A percentile compares a stretch with the other conserved stretches of the same genome.
Conservation (phyloP, 2,113 vertebrate genomes). For the Cottus gobio region DNA sequence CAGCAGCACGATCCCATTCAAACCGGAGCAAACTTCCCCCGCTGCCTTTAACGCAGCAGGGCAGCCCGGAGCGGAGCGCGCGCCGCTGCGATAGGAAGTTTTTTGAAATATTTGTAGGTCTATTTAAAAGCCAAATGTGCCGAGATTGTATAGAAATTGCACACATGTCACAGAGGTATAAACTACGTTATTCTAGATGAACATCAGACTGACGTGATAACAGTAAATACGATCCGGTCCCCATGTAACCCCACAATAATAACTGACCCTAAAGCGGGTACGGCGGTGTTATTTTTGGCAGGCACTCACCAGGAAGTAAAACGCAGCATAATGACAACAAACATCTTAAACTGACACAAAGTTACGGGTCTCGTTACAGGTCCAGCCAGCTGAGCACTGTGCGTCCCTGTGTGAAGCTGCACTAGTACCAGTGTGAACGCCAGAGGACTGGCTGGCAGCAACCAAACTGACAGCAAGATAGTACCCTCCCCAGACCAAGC, state of each 20-base stretch:
- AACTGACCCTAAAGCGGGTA: neutral
- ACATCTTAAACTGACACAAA: conserved; percentile 21
- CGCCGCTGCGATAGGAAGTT: conserved; percentile 11
- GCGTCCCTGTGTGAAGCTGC: conserved; percentile 48
- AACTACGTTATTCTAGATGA: neutral
- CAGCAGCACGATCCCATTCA: conserved; percentile 18
- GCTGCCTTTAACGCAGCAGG: neutral
- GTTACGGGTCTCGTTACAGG: conserved; percentile 29
- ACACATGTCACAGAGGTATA: neutral
- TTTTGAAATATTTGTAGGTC: neutral
- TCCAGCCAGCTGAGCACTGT: conserved; percentile 63
- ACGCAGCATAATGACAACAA: conserved; percentile 41
- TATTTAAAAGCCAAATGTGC: neutral
- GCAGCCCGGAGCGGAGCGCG: neutral
- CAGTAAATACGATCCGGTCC: neutral
- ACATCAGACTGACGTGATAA: neutral
- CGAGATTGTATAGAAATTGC: neutral
- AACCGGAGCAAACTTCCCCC: conserved; percentile 33
- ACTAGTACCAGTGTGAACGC: conserved; percentile 65
- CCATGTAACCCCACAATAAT: neutral
- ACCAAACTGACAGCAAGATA: conserved; percentile 54
- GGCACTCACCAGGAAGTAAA: conserved; percentile 68
- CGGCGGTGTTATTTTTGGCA: neutral
- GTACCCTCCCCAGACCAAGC: neutral
- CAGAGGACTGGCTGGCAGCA: conserved; percentile 58